Conservation (phyloP, 2,888 invertebrate genomes). For the Ennomos fuscantarius region DNA sequence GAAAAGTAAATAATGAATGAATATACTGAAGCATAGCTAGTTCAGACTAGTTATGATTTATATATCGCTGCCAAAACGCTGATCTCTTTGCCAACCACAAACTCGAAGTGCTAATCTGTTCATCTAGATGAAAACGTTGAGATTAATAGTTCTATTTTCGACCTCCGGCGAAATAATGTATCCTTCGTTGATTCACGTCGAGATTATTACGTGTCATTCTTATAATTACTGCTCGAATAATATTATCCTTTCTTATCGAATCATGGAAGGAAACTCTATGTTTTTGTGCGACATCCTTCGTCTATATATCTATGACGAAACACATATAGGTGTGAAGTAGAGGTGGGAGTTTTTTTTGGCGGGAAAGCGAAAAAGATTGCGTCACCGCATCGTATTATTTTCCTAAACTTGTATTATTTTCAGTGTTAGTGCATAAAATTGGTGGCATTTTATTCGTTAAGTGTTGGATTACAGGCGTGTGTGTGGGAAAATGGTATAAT, state of each 20-base stretch:
- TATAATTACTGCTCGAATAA: constrained; percentile 42
- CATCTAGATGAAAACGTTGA: constrained; percentile 10
- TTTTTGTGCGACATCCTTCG: constrained; percentile 3
- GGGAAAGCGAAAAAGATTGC: no score
- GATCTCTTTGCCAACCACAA: background rate
- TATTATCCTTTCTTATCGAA: constrained; percentile 19
- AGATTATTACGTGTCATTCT: constrained; percentile 45
- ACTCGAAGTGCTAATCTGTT: constrained; percentile 9
- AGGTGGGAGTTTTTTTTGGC: no score
- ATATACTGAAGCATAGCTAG: no score
- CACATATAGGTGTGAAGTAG: no score
- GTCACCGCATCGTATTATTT: no score
- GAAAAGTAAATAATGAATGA: no score
- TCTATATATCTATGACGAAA: no score
- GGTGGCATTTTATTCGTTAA: no score
- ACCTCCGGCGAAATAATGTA: constrained; percentile 39
- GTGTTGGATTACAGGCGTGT: no score
- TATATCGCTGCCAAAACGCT: constrained; percentile 5
- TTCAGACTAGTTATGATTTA: background rate
- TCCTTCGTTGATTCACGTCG: constrained; percentile 34
- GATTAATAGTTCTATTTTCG: constrained; percentile 26
- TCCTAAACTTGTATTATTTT: no score
- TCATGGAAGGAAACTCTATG: constrained; percentile 10
- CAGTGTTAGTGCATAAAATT: no score
- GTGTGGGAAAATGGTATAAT: no score